Evolutionary conservation across 53 echinoderm and acorn worm genomes (phyloP).

Genomic region (Arbacia lixula): DNA sequence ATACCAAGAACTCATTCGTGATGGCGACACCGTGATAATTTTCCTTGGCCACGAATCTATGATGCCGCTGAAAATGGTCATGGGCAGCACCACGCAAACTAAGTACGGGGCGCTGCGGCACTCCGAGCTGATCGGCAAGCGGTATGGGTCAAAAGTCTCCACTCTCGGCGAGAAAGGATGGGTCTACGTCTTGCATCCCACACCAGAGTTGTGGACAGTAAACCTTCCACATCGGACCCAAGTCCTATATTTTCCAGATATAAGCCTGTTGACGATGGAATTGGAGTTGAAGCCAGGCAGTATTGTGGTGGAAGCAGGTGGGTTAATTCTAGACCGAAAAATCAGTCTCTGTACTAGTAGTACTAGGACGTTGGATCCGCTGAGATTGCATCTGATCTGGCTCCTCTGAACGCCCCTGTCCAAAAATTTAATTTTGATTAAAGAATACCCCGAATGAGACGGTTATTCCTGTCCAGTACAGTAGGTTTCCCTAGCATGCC

Average conservation of each 20-base stretch:
- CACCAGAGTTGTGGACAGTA: slow-evolving; percentile 94
- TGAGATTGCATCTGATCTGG: too few species aligned
- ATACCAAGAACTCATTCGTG: slow-evolving; percentile 68
- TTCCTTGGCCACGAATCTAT: slow-evolving; percentile 82
- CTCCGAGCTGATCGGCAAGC: slow-evolving; percentile 83
- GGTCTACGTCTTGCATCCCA: slow-evolving; percentile 87
- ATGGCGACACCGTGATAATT: slow-evolving; percentile 78
- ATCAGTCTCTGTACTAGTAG: too few species aligned
- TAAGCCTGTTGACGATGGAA: slow-evolving; percentile 84
- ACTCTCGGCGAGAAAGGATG: slow-evolving; percentile 83
- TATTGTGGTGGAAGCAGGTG: slow-evolving; percentile 89
- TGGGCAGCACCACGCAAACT: slow-evolving; percentile 77
- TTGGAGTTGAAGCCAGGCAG: slow-evolving; percentile 92
- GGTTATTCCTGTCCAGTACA: neutral
- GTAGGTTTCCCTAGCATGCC: too few species aligned
- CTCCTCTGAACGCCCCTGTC: too few species aligned
- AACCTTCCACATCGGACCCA: slow-evolving; percentile 94
- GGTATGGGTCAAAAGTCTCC: slow-evolving; percentile 76
- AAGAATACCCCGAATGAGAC: neutral
- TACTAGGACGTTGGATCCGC: too few species aligned
- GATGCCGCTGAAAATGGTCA: slow-evolving; percentile 69
- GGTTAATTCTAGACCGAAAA: too few species aligned
- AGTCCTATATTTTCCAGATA: slow-evolving; percentile 90
- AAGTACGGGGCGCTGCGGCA: slow-evolving; percentile 84
- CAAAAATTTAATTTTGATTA: neutral